Evolutionary conservation across 2,888 invertebrate genomes (phyloP), one percentile per base, ranked within the genome.

Genomic region (Archips xylosteana): DNA sequence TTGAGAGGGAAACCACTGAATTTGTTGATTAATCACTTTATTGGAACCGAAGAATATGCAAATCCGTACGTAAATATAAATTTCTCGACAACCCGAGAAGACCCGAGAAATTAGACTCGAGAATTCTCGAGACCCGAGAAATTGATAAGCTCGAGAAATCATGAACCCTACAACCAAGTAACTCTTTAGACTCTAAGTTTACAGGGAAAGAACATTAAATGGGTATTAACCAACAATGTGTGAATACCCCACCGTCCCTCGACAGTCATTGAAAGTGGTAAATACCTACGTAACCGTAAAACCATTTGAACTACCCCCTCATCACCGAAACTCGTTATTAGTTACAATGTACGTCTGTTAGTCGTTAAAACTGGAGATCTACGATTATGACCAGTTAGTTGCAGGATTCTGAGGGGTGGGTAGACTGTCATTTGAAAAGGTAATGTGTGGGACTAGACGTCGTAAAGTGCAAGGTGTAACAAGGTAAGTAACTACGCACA

Each of bases 391-490:
- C 63, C 68, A 63, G 63, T 73, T 69, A 69, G 36, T 64, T 60
- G 68, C 73, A 73, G 69, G 32, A 15, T 51, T 62, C 57, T 62
- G 34, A 36, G 57, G 68, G 57, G 64, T 47, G 73, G 45, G 57
- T 36, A 64, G 49, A 63, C 45, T 57, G 13, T 12, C 57, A 47
- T 61, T 62, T 39, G 49, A 39, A 39, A 57, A 69, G 49, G 68
- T 74, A 70, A 65, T 64, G 59, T 45, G 64, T n/a, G 45, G 69
- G 69, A 51, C 64, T 70, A 70, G 74, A 70, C 60, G n/a, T 51
- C 49, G 60, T 74, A 70, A 74, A 74, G 23, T 61, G 60, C 74
- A 69, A 69, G n/a, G 59, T 13, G 61, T 68, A 54, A 62, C 54
- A 36, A 34, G 2, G 4, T 4, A 3, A 36, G 36, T 36, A 23